Conservation (phyloP, 92 coral and sea anemone genomes). For the Porites rus region DNA sequence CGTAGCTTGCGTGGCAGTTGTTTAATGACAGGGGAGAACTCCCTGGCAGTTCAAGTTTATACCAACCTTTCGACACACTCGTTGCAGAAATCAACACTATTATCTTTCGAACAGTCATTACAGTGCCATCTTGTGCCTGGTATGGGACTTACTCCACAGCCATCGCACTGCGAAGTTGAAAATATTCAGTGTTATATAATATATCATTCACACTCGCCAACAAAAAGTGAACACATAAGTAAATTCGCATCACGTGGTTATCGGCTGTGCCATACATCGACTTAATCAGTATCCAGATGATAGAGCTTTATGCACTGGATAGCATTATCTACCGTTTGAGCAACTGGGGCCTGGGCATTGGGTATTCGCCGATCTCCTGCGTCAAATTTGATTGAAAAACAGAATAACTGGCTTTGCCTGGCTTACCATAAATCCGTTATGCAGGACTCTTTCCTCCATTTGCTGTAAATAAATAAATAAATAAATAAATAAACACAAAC, state of each 20-base stretch:
- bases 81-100: conserved; percentile 85
- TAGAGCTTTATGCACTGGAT: too few species aligned
- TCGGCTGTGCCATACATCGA: too few species aligned
- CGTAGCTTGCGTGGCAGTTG: too few species aligned
- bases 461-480: conserved; percentile 27
- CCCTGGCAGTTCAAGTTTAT: too few species aligned
- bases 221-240: too few species aligned
- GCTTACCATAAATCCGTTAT: conserved; percentile 62
- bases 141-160: conserved; percentile 83
- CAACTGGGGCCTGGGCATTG: too few species aligned
- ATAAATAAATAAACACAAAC: neutral
- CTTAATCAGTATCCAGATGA: too few species aligned
- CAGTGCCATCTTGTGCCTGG: conserved; percentile 93
- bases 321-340: too few species aligned
- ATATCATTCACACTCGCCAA: too few species aligned
- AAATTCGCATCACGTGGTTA: neutral
- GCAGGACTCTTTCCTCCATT: conserved; percentile 28
- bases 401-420: neutral
- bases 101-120: conserved; percentile 78
- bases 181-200: neutral
- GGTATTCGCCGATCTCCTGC: too few species aligned
- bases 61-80: conserved; percentile 79
- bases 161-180: conserved; percentile 77
- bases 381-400: neutral
- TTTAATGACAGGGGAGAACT: too few species aligned